These are phyloP conservation scores for Dermolepida albohirtum DNA, from an alignment of 2,888 invertebrate genomes.

Conservation along the genomic window DNA sequence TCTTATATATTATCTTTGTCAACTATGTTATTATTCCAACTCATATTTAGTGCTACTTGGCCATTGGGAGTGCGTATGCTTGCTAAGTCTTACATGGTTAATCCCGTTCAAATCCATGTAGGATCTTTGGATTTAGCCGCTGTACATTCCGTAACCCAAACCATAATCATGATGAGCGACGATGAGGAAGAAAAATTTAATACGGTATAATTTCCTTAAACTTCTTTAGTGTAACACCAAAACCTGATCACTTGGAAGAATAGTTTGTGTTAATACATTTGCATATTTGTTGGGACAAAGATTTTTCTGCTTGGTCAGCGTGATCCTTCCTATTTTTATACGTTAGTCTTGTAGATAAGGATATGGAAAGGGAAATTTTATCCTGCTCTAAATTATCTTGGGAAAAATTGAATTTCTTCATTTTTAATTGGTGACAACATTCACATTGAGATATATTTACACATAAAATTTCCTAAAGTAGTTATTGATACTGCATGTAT, in stretches of 20 bases:
- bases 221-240: slow-evolving; percentile 2
- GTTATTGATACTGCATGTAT: no score
- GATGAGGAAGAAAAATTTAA: slow-evolving; percentile 74
- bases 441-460: not conserved
- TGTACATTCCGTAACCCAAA: slow-evolving; percentile 87
- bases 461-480: no score
- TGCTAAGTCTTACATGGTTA: slow-evolving; percentile 87
- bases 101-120: slow-evolving; percentile 91
- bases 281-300: not conserved
- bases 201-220: slow-evolving; percentile 63
- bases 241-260: slow-evolving; percentile 24
- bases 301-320: slow-evolving; percentile 32
- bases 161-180: slow-evolving; percentile 78
- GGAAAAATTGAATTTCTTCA: no score
- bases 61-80: slow-evolving; percentile 87
- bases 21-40: not conserved
- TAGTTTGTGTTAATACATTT: slow-evolving; percentile 12
- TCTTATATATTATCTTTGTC: not conserved
- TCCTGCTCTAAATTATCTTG: not conserved
- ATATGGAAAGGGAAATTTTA: not conserved
- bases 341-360: not conserved
- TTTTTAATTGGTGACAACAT: slow-evolving; percentile 1
- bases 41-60: slow-evolving; percentile 85
- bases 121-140: slow-evolving; percentile 91
- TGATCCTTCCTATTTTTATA: not conserved